Percentiles rank a stretch among this genome's conserved stretches.
phyloP scores from a whole-genome alignment of 2,888 invertebrate species.

The Rhingia campestris region DNA sequence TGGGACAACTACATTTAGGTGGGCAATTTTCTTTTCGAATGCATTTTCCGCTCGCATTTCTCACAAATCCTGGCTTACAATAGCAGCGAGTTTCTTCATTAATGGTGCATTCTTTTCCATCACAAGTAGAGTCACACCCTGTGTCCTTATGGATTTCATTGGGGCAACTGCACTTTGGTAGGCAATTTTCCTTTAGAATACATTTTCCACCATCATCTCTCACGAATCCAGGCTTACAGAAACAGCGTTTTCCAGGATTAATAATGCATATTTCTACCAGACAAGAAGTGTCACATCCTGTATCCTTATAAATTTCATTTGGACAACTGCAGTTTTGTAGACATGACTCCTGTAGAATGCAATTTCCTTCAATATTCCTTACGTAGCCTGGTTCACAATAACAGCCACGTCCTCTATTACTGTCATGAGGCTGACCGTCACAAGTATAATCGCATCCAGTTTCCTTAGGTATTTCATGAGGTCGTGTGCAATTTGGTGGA shows the following conservation, averaged over 20 bases:
- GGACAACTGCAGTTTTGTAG: neutral
- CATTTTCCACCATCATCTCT: neutral
- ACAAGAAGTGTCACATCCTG: neutral
- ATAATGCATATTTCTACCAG: neutral
- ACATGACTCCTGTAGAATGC: neutral
- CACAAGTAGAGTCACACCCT: constrained; percentile 9
- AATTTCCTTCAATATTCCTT: neutral
- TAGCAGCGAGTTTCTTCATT: neutral
- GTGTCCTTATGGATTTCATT: neutral
- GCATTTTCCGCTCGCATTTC: neutral
- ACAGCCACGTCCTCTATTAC: neutral
- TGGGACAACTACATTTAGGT: neutral
- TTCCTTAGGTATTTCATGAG: neutral
- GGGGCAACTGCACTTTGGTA: neutral
- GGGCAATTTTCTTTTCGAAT: neutral
- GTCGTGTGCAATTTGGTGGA: neutral
- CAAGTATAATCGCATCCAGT: neutral
- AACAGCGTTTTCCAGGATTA: neutral
- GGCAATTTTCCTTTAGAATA: neutral
- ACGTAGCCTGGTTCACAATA: neutral
- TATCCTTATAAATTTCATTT: neutral
- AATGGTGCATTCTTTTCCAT: neutral
- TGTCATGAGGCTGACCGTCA: neutral
- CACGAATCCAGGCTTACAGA: neutral
- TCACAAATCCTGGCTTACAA: neutral